phyloP scores from a whole-genome alignment of 2,113 vertebrate species.

The Anhinga anhinga region DNA sequence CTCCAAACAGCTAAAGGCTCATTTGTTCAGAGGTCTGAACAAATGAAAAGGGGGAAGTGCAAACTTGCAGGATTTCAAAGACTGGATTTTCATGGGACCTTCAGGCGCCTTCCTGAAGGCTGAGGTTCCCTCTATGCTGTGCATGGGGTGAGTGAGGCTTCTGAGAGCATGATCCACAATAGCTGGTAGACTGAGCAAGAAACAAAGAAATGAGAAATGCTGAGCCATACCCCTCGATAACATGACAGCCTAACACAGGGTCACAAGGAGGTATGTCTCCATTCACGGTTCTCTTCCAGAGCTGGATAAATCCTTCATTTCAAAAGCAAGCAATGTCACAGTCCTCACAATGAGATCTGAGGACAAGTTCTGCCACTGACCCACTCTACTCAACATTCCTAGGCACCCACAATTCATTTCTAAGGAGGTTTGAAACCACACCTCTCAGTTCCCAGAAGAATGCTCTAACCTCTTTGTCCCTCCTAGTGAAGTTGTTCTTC shows the following conservation, averaged over 20 bases:
- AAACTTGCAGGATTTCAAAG: not conserved
- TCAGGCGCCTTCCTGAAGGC: not conserved
- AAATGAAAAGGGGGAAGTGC: not conserved
- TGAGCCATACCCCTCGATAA: accelerated
- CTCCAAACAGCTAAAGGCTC: not conserved
- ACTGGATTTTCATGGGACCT: not conserved
- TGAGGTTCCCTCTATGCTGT: not conserved
- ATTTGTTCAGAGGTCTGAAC: not conserved
- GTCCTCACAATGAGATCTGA: not conserved
- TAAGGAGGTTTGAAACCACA: not conserved
- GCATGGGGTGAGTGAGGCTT: not conserved
- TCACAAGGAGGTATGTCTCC: not conserved
- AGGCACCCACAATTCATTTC: not conserved
- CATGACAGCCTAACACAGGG: not conserved
- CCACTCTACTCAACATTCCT: not conserved
- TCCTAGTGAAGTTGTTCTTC: not conserved
- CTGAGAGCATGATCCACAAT: not conserved
- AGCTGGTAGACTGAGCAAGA: not conserved
- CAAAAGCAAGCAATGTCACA: not conserved
- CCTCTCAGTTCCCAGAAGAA: not conserved
- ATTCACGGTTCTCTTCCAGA: not conserved
- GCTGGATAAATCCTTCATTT: not conserved
- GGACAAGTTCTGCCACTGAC: not conserved
- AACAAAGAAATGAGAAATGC: not conserved
- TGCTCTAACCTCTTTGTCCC: not conserved